Conservation (phyloP, 1,140 invertebrate species). For the Sweltsa coloradensis region DNA sequence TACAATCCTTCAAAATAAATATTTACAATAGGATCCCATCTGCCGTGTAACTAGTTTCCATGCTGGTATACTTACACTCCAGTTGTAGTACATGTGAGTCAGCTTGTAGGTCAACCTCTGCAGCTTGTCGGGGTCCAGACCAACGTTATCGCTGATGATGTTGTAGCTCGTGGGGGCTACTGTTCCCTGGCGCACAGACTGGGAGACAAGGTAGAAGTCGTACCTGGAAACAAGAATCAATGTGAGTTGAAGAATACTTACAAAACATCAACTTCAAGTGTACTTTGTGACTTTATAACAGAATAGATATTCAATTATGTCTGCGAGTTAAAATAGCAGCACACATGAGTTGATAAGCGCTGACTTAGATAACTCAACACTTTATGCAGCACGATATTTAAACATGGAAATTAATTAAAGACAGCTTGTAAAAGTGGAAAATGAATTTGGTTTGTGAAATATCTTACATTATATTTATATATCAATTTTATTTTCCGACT, state of each 20-base stretch:
- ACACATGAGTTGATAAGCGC: too few species aligned
- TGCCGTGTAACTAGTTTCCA: too few species aligned
- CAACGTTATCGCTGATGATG: conserved; percentile 51
- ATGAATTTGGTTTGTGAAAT: too few species aligned
- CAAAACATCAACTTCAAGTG: background rate
- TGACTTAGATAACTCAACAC: too few species aligned
- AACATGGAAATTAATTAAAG: too few species aligned
- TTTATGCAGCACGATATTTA: too few species aligned
- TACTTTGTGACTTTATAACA: background rate
- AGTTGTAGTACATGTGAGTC: conserved; percentile 76
- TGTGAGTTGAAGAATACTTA: background rate
- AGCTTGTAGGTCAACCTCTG: conserved; percentile 69
- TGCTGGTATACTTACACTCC: conserved; percentile 30
- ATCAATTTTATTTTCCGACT: too few species aligned
- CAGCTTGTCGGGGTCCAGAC: conserved; percentile 46
- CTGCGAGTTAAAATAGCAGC: background rate
- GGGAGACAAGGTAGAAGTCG: conserved; percentile 72
- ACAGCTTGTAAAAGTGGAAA: too few species aligned
- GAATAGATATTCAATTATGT: background rate
- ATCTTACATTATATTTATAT: too few species aligned
- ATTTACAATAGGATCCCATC: too few species aligned
- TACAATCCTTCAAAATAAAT: too few species aligned
- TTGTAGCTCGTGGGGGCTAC: conserved; percentile 73
- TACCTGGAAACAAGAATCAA: conserved; percentile 37
- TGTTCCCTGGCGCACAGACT: conserved; percentile 63